phyloP scores from a whole-genome alignment of 2,888 invertebrate species.

The Orchestes rusci region DNA sequence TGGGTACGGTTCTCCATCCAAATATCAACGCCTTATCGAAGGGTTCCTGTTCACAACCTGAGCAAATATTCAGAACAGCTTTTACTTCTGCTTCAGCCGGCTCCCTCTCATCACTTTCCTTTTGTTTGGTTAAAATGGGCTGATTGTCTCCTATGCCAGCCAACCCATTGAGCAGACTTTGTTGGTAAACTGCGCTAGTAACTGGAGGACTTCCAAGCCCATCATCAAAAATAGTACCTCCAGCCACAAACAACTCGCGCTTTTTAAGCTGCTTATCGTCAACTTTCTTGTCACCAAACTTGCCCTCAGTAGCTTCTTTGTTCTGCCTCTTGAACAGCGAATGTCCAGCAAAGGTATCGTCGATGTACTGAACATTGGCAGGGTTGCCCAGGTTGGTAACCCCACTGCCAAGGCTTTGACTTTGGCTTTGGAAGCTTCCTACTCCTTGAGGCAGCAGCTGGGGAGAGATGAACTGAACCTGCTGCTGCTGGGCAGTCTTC shows the following conservation, averaged over 20 bases:
- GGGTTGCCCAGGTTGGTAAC: conserved; percentile 42
- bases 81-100: conserved; percentile 78
- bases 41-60: conserved; percentile 67
- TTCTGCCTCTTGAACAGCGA: conserved; percentile 47
- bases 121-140: conserved; percentile 51
- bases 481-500: conserved; percentile 24
- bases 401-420: conserved; percentile 5
- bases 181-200: conserved; percentile 39
- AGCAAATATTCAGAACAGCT: conserved; percentile 72
- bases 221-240: conserved; percentile 59
- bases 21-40: conserved; percentile 73
- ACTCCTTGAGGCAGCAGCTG: conserved; percentile 14
- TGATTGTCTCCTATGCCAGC: conserved; percentile 63
- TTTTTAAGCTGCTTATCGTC: conserved; percentile 43
- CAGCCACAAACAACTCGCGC: conserved; percentile 59
- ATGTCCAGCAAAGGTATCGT: conserved; percentile 46
- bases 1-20: conserved; percentile 67
- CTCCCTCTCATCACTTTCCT: conserved; percentile 66
- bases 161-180: conserved; percentile 55
- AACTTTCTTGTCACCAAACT: conserved; percentile 28
- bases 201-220: conserved; percentile 37
- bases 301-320: conserved; percentile 6
- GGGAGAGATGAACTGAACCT: conserved; percentile 11
- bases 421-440: conserved; percentile 15
- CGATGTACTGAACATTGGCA: conserved; percentile 57